Conservation (phyloP, 2,797 vertebrate genomes). For the Rhinella marina region DNA sequence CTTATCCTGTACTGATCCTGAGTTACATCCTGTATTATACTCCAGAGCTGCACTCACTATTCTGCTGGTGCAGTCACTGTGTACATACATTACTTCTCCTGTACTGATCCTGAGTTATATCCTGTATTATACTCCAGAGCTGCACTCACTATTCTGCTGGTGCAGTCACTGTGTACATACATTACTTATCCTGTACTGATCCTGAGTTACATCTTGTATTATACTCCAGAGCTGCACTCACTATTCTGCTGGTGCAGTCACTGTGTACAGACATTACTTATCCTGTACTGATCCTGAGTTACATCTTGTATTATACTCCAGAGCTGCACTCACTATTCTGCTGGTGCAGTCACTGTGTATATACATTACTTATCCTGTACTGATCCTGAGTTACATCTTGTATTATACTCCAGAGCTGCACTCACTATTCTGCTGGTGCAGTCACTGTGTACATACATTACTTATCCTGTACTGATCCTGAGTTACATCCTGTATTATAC, state of each 20-base stretch:
- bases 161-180: not conserved
- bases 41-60: no score
- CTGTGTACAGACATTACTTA: not conserved
- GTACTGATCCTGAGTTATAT: no score
- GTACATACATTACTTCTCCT: no score
- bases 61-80: no score
- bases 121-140: no score
- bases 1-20: no score
- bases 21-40: no score
- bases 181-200: not conserved
- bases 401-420: slow-evolving; percentile 4
- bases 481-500: not conserved
- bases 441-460: slow-evolving; percentile 11
- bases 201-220: not conserved
- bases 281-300: not conserved
- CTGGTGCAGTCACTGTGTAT: not conserved
- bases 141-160: no score
- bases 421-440: not conserved
- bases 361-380: not conserved
- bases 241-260: not conserved
- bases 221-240: not conserved
- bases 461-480: not conserved
- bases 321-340: not conserved
- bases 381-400: not conserved
- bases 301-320: not conserved